Percentiles rank a stretch among this genome's conserved stretches.
phyloP scores from a whole-genome alignment of 2,113 vertebrate genomes.

The Carettochelys insculpta region DNA sequence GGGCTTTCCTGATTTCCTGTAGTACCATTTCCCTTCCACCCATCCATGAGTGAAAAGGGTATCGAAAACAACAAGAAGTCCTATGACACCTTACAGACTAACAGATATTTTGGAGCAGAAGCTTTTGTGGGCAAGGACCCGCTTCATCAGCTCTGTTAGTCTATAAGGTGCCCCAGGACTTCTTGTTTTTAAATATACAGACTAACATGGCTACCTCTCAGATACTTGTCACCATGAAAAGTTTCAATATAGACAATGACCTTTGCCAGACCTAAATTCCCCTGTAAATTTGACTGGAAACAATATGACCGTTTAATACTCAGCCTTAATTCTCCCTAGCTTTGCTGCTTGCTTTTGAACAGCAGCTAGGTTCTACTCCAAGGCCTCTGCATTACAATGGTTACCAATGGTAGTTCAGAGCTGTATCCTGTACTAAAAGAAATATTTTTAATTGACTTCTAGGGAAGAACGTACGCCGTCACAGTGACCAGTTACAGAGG shows the following conservation, averaged over 20 bases:
- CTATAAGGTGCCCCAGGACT: too few relatives aligned
- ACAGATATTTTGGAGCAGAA: too few relatives aligned
- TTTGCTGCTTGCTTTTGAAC: background rate
- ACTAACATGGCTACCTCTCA: too few relatives aligned
- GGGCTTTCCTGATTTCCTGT: background rate
- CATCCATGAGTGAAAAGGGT: background rate
- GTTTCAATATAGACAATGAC: background rate
- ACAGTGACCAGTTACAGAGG: background rate
- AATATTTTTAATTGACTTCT: background rate
- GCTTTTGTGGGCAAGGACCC: too few relatives aligned
- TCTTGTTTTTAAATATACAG: too few relatives aligned
- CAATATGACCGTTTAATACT: background rate
- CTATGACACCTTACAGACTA: too few relatives aligned
- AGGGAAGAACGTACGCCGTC: background rate
- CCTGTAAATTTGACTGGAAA: background rate
- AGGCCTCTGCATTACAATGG: background rate
- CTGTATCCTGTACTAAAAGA: background rate
- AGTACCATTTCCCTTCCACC: background rate
- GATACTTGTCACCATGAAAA: too few relatives aligned
- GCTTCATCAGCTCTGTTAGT: too few relatives aligned
- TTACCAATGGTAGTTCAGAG: background rate
- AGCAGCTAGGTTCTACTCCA: background rate
- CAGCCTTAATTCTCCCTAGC: background rate
- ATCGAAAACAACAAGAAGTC: too few relatives aligned
- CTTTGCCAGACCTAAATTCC: background rate